Evolutionary conservation across 2,113 vertebrate species (phyloP), one percentile per base, ranked within the genome.

Genomic region (Xiphias gladius): DNA sequence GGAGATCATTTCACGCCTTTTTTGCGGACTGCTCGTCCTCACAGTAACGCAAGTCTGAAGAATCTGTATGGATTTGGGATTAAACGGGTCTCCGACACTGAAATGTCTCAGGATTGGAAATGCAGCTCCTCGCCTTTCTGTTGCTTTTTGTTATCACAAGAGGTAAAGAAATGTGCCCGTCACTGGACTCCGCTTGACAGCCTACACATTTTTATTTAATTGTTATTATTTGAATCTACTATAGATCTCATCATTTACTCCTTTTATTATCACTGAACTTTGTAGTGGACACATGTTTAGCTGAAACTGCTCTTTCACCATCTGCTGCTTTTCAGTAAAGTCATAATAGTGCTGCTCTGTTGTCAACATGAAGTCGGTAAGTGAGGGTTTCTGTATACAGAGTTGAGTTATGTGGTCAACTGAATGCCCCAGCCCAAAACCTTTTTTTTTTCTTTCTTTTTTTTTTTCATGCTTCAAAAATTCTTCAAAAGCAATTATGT

Each of bases 21-120:
- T 55, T 48, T 35, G 46, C 28, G 17, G 17, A 74, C 46, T 2
- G 28, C 59, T 62, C 28, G 39, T 48, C 65, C 10, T 63, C 66
- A 1, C 20, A 54, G 0, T 20, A 30, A 28, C 70, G 39, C 28
- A 12, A 12, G 48, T 61, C 32, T 69, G 39, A 72, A 30, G n/a
- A 9, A 72, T 55, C 72, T 84, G 84, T 20, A 58, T 79, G 81
- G 86, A 90, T 76, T 84, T 68, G 11, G 70, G 68, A 83, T 78
- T 76, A 19, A 68, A 37, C 14, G 10, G 28, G 39, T 79, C 24
- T 81, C 28, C 59, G 73, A 90, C 80, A 73, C 61, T 92, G 95
- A 93, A 86, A 95, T 94, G 95, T 93, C 91, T 94, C 76, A 85
- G 73, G 82, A 83, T 65, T 86, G 93, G 94, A 93, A 89, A 96